Conservation (phyloP, 2,113 vertebrate genomes). For the Mesitornis unicolor region DNA sequence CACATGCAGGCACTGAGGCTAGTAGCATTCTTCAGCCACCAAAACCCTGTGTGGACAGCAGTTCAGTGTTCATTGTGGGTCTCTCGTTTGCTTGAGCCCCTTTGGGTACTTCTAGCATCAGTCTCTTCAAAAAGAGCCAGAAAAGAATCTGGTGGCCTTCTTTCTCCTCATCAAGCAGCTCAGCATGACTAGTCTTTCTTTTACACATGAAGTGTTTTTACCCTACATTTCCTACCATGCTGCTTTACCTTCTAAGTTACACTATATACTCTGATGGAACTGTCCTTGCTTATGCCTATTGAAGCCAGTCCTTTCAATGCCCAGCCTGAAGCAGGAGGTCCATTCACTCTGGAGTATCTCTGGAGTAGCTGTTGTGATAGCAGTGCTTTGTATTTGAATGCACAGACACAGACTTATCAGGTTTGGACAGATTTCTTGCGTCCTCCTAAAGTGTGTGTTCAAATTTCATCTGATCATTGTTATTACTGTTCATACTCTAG, state of each 20-base stretch:
- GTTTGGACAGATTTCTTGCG: background rate
- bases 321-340: background rate
- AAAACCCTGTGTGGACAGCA: fast-evolving
- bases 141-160: background rate
- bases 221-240: background rate
- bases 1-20: background rate
- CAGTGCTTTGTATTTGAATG: fast-evolving
- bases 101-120: background rate
- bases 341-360: background rate
- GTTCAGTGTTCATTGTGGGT: background rate
- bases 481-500: background rate
- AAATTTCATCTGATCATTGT: background rate
- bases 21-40: background rate
- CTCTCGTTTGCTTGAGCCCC: background rate
- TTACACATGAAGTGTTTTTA: background rate
- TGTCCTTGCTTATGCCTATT: background rate
- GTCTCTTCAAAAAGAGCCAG: background rate
- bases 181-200: background rate
- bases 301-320: background rate
- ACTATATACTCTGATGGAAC: background rate
- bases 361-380: background rate
- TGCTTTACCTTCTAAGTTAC: background rate
- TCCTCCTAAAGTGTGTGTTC: background rate
- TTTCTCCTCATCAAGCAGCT: background rate
- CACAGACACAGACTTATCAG: background rate